Conservation (phyloP, 2,888 invertebrate genomes). For the Cylindroiulus punctatus region DNA sequence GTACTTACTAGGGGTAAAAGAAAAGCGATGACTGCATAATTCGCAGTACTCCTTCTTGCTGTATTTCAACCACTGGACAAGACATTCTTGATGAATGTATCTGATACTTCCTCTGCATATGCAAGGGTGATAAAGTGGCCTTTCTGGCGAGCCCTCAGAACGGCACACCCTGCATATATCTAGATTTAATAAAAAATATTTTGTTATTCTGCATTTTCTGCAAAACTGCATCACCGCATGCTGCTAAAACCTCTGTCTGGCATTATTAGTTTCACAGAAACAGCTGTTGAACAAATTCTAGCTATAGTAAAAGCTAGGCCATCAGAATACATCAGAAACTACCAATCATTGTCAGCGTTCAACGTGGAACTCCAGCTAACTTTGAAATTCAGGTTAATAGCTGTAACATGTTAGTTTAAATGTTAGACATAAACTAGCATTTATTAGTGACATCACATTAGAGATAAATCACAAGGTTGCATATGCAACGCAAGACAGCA, state of each 20-base stretch:
- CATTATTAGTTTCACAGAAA: neutral
- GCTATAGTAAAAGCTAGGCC: too few species aligned
- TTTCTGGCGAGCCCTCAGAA: slow-evolving; percentile 89
- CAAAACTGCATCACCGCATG: neutral
- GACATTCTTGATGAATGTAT: slow-evolving; percentile 98
- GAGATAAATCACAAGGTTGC: neutral
- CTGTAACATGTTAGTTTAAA: neutral
- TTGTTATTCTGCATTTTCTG: too few species aligned
- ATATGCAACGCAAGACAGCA: neutral
- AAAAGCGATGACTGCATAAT: slow-evolving; percentile 95
- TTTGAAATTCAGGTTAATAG: neutral
- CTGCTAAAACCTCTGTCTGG: neutral
- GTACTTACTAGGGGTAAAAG: slow-evolving; percentile 86
- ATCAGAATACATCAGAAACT: neutral
- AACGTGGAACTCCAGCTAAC: neutral
- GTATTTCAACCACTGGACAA: slow-evolving; percentile 99
- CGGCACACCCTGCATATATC: slow-evolving; percentile 98
- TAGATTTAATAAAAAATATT: slow-evolving; percentile 59
- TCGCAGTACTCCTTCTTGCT: slow-evolving; percentile 99
- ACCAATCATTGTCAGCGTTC: neutral
- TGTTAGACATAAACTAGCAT: neutral
- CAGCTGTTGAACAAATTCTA: neutral
- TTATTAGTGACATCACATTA: slow-evolving; percentile 25
- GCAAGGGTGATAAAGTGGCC: slow-evolving; percentile 97
- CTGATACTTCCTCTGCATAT: slow-evolving; percentile 99